Conservation (phyloP, 2,113 vertebrate species). For the Crypturellus undulatus region DNA sequence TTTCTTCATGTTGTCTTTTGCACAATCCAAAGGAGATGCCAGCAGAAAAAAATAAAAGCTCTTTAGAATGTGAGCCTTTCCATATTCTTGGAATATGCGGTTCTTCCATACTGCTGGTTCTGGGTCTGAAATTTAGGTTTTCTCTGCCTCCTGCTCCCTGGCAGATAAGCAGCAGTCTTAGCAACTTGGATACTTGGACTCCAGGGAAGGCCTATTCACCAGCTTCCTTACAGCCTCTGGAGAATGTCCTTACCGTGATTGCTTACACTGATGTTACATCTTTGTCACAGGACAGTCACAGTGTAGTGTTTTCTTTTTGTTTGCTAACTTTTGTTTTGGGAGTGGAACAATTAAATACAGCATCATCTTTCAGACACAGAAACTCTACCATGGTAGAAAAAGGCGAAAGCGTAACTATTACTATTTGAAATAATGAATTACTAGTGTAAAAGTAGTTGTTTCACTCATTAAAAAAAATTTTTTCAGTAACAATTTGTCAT, state of each 20-base stretch:
- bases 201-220: not conserved
- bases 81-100: too few relatives aligned
- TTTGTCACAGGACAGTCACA: not conserved
- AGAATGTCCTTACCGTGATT: not conserved
- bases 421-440: conserved; percentile 21
- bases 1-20: not conserved
- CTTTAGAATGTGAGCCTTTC: not conserved
- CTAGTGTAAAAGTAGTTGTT: conserved; percentile 54
- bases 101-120: not conserved
- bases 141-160: not conserved
- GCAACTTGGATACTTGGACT: not conserved
- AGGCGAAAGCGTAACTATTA: not conserved
- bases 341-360: not conserved
- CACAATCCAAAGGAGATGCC: not conserved
- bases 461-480: conserved; percentile 58
- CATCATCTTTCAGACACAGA: not conserved
- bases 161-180: not conserved
- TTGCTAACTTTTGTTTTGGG: not conserved
- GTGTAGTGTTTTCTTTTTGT: not conserved
- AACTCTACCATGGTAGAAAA: not conserved
- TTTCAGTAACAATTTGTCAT: conserved; percentile 50
- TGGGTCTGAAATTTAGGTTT: not conserved
- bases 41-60: not conserved
- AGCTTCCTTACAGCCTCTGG: not conserved
- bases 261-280: not conserved